A percentile compares a stretch with the other conserved stretches of the same genome.
These are phyloP conservation scores for Perognathus longimembris DNA, from an alignment of 2,113 vertebrate genomes.

Conservation along the genomic window DNA sequence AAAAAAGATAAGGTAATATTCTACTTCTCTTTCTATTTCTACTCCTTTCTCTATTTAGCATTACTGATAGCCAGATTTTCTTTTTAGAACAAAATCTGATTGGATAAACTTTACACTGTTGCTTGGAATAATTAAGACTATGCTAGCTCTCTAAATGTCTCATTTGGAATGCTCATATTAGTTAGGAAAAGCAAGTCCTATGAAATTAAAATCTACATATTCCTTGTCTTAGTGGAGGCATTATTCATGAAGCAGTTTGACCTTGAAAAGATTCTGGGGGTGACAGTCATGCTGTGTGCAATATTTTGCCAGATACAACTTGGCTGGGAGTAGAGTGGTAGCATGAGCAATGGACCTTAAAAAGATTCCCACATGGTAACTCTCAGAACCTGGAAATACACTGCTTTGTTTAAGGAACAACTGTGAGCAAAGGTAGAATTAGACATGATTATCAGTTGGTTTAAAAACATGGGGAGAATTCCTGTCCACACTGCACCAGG, in stretches of 20 bases:
- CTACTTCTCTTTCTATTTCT: neutral
- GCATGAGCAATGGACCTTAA: neutral
- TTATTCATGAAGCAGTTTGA: neutral
- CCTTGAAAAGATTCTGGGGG: neutral
- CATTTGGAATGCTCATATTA: neutral
- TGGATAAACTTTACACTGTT: neutral
- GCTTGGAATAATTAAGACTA: neutral
- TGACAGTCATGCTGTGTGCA: neutral
- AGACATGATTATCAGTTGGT: neutral
- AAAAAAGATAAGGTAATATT: neutral
- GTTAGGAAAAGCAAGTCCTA: neutral
- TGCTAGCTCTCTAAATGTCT: neutral
- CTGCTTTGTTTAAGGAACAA: neutral
- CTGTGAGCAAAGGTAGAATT: neutral
- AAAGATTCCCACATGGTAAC: neutral
- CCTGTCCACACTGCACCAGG: too few species aligned
- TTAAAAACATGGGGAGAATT: too few species aligned
- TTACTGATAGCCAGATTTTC: too few species aligned
- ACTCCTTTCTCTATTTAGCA: neutral
- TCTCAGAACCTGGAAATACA: neutral
- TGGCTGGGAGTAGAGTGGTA: too few species aligned
- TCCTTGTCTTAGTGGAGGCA: neutral
- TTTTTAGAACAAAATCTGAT: neutral
- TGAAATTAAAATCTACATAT: neutral
- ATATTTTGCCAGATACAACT: too few species aligned